These are phyloP conservation scores for Stichodactyla helianthus DNA, from an alignment of 64 coral and sea anemone species.

Conservation along the genomic window DNA sequence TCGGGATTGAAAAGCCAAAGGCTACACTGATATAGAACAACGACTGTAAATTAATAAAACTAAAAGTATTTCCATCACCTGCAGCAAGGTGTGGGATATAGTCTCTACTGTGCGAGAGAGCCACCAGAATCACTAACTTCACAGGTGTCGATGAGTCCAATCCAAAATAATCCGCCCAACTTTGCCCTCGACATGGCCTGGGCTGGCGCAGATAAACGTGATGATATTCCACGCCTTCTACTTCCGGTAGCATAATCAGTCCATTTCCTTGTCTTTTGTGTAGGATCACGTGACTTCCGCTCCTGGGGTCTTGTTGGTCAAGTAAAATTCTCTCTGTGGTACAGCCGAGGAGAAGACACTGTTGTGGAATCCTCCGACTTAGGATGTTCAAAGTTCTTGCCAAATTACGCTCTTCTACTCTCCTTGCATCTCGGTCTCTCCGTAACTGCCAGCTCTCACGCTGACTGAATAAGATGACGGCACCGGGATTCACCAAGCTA, in stretches of 20 bases:
- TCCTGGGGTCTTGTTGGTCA: slow-evolving; percentile 19
- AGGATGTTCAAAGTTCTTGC: slow-evolving; percentile 60
- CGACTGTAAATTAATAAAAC: too few species aligned
- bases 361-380: slow-evolving; percentile 47
- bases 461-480: slow-evolving; percentile 68
- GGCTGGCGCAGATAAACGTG: slow-evolving; percentile 54
- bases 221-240: slow-evolving; percentile 56
- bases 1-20: too few species aligned
- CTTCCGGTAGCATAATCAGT: slow-evolving; percentile 36
- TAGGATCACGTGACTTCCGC: not conserved
- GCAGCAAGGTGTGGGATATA: slow-evolving; percentile 63
- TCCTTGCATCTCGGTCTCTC: slow-evolving; percentile 48
- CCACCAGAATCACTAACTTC: slow-evolving; percentile 58
- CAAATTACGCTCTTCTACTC: slow-evolving; percentile 59
- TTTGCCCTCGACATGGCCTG: slow-evolving; percentile 22
- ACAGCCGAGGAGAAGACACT: slow-evolving; percentile 57
- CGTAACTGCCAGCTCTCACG: slow-evolving; percentile 67
- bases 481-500: slow-evolving; percentile 24
- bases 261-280: slow-evolving; percentile 55
- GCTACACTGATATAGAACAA: too few species aligned
- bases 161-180: slow-evolving; percentile 54
- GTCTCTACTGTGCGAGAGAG: slow-evolving; percentile 66
- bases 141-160: slow-evolving; percentile 30
- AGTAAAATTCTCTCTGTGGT: slow-evolving; percentile 63
- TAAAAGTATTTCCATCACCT: slow-evolving; percentile 3